Evolutionary conservation across 2,113 vertebrate genomes (phyloP).

Genomic region (Antennarius striatus): DNA sequence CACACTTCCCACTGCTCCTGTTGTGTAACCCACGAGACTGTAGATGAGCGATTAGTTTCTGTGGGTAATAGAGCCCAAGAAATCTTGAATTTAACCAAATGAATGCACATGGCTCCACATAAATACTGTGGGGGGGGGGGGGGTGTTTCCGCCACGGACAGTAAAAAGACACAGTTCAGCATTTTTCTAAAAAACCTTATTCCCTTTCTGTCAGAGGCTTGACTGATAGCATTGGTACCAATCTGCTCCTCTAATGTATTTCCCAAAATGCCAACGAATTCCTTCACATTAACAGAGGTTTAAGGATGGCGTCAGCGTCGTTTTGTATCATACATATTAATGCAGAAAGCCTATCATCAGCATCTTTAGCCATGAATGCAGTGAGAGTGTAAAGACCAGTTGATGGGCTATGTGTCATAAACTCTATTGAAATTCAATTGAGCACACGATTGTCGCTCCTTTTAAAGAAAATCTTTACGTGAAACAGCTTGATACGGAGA

Average conservation of each 20-base stretch:
- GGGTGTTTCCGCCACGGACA: constrained; percentile 7
- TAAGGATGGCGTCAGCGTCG: not conserved
- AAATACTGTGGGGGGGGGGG: not conserved
- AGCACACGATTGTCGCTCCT: constrained; percentile 38
- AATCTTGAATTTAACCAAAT: constrained; percentile 31
- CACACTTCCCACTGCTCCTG: constrained; percentile 25
- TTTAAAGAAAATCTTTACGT: constrained; percentile 68
- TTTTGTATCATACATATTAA: constrained; percentile 15
- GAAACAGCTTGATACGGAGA: constrained; percentile 63
- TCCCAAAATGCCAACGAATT: constrained; percentile 1
- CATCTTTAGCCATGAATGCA: not conserved
- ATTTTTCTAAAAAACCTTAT: constrained; percentile 15
- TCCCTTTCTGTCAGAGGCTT: not conserved
- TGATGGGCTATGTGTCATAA: constrained; percentile 44
- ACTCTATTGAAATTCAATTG: constrained; percentile 56
- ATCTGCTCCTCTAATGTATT: not conserved
- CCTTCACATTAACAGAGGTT: not conserved
- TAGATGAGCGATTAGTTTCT: constrained; percentile 44
- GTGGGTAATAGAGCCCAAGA: constrained; percentile 15
- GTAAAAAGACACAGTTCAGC: constrained; percentile 1
- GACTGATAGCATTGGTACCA: constrained; percentile 21
- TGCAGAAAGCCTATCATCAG: constrained; percentile 7
- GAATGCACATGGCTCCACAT: constrained; percentile 5
- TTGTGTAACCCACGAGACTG: constrained; percentile 32
- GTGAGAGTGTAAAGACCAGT: constrained; percentile 17